A percentile compares a stretch with the other conserved stretches of the same genome.
phyloP scores from a whole-genome alignment of 2,888 invertebrate species.

The Cerastis leucographa region DNA sequence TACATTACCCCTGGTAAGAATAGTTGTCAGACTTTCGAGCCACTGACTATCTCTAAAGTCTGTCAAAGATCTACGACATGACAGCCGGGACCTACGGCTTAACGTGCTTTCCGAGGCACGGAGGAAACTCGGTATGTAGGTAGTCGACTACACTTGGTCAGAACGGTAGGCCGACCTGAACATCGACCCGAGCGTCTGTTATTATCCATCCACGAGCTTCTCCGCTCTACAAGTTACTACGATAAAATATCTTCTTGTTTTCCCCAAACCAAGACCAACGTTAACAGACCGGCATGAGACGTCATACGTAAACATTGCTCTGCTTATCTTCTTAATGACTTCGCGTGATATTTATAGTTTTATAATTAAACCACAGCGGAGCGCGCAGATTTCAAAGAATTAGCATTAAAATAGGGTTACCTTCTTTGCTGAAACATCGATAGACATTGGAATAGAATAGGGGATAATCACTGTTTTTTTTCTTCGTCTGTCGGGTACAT shows the following conservation, averaged over 20 bases:
- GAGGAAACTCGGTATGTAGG: too few species aligned
- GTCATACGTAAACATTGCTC: conserved; percentile 37
- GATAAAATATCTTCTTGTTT: conserved; percentile 26
- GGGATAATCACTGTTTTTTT: too few species aligned
- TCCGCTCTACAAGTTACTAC: neutral
- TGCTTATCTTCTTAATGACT: conserved; percentile 30
- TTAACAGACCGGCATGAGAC: conserved; percentile 14
- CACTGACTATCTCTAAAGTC: too few species aligned
- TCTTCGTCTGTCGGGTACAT: too few species aligned
- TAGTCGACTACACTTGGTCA: too few species aligned
- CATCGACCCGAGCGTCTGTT: neutral
- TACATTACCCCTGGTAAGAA: too few species aligned
- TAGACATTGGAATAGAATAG: too few species aligned
- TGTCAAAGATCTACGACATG: too few species aligned
- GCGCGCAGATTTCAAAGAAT: conserved; percentile 51
- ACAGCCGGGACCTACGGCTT: too few species aligned
- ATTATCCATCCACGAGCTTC: neutral
- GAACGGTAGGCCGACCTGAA: too few species aligned
- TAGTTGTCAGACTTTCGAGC: too few species aligned
- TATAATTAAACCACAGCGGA: conserved; percentile 50
- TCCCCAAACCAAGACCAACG: conserved; percentile 14
- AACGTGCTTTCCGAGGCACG: too few species aligned
- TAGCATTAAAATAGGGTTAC: conserved; percentile 14
- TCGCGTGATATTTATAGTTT: conserved; percentile 35
- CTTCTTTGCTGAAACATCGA: neutral